A percentile compares a stretch with the other conserved stretches of the same genome.
Evolutionary conservation across 1,140 invertebrate genomes (phyloP).

Genomic region (Tetraneura akinire): DNA sequence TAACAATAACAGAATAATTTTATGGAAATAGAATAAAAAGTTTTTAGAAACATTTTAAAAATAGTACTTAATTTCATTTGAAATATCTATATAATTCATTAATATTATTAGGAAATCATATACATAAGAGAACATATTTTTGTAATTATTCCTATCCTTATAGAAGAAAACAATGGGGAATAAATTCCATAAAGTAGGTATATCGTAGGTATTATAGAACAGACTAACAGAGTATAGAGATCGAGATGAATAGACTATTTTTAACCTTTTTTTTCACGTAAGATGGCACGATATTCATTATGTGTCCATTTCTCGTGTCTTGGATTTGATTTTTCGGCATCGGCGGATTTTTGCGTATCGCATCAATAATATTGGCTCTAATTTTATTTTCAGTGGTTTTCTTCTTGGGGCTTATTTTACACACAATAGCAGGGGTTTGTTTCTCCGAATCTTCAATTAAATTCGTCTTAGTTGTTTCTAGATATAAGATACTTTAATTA

Average conservation of each 20-base stretch:
- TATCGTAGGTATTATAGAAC: background rate
- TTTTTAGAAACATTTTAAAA: no score
- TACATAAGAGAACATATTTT: background rate
- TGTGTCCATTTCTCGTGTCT: constrained; percentile 47
- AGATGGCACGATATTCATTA: constrained; percentile 45
- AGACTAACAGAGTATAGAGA: background rate
- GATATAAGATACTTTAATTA: no score
- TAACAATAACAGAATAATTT: no score
- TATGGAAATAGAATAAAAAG: no score
- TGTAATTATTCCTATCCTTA: no score
- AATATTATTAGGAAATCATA: background rate
- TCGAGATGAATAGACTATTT: constrained; percentile 4
- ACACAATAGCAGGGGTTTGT: no score
- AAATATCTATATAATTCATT: no score
- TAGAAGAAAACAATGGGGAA: background rate
- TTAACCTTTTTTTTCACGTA: constrained; percentile 53
- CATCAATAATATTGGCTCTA: constrained; percentile 28
- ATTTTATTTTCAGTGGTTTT: no score
- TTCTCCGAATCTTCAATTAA: no score
- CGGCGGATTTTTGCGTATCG: background rate
- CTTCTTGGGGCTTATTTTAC: no score
- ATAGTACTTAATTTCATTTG: no score
- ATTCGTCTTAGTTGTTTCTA: no score
- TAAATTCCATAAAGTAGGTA: background rate
- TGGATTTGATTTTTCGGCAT: constrained; percentile 5